Conservation (phyloP, 1,140 invertebrate species). For the Eumeta japonica region DNA sequence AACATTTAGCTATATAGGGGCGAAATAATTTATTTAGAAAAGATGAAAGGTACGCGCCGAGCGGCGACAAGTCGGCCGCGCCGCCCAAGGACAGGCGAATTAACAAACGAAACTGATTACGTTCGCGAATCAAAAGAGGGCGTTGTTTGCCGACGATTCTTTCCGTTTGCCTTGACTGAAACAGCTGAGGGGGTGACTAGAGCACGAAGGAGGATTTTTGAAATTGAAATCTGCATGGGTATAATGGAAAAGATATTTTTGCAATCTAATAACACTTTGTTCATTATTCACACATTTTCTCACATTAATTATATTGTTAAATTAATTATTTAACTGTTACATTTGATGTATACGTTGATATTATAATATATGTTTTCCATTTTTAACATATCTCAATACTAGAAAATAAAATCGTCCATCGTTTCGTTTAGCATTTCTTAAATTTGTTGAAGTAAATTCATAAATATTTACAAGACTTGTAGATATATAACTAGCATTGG, state of each 20-base stretch:
- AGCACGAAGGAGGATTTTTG: too few relatives aligned
- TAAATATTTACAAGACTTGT: too few relatives aligned
- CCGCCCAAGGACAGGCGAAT: conserved; percentile 24
- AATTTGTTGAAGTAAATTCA: too few relatives aligned
- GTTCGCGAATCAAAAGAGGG: conserved; percentile 29
- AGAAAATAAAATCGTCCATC: too few relatives aligned
- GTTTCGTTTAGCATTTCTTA: too few relatives aligned
- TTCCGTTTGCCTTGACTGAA: conserved; percentile 26
- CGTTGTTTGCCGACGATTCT: conserved; percentile 37
- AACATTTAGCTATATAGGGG: conserved; percentile 16
- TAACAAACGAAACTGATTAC: conserved; percentile 51
- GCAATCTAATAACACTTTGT: conserved; percentile 2
- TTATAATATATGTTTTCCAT: too few relatives aligned
- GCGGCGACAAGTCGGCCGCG: too few relatives aligned
- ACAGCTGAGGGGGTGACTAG: conserved; percentile 12
- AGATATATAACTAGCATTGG: too few relatives aligned
- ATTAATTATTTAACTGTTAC: conserved; percentile 1
- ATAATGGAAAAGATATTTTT: conserved; percentile 12
- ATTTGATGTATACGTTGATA: conserved; percentile 4
- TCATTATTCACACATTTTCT: conserved; percentile 5
- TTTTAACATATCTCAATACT: too few relatives aligned
- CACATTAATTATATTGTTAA: conserved; percentile 5
- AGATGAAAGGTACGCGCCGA: too few relatives aligned
- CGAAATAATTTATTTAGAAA: too few relatives aligned
- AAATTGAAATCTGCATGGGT: too few relatives aligned